Percentiles rank a stretch among this genome's conserved stretches.
phyloP scores from a whole-genome alignment of 2,888 invertebrate genomes.

The Acleris holmiana region DNA sequence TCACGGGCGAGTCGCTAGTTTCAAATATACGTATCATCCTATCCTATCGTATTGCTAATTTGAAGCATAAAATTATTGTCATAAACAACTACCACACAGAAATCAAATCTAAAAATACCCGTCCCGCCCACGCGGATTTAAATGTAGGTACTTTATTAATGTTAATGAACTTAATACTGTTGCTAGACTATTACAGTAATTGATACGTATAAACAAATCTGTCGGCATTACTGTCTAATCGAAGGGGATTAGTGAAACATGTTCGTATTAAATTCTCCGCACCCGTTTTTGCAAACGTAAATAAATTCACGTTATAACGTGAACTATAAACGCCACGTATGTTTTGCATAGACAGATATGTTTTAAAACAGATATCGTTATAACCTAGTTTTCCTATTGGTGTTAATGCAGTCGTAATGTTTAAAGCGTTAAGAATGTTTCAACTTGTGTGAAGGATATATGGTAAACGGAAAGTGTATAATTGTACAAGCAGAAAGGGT shows the following conservation, averaged over 20 bases:
- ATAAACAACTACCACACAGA: too few relatives aligned
- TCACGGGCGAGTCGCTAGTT: too few relatives aligned
- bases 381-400: slow-evolving; percentile 32
- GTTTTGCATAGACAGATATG: slow-evolving; percentile 15
- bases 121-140: neutral
- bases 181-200: slow-evolving; percentile 19
- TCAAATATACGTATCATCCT: too few relatives aligned
- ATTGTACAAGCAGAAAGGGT: slow-evolving; percentile 17
- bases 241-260: slow-evolving; percentile 58
- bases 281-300: slow-evolving; percentile 38
- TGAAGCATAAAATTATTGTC: too few relatives aligned
- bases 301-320: slow-evolving; percentile 24
- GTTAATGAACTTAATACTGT: neutral
- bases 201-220: slow-evolving; percentile 46
- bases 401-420: slow-evolving; percentile 21
- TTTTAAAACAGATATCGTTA: slow-evolving; percentile 21
- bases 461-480: slow-evolving; percentile 22
- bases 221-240: slow-evolving; percentile 52
- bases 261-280: slow-evolving; percentile 50
- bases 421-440: slow-evolving; percentile 25
- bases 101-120: too few relatives aligned
- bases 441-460: slow-evolving; percentile 19
- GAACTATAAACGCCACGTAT: slow-evolving; percentile 24
- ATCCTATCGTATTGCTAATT: too few relatives aligned
- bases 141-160: neutral